Evolutionary conservation across 2,797 vertebrate genomes (phyloP), one percentile per base, ranked within the genome.

Genomic region (Phoeniculus purpureus): DNA sequence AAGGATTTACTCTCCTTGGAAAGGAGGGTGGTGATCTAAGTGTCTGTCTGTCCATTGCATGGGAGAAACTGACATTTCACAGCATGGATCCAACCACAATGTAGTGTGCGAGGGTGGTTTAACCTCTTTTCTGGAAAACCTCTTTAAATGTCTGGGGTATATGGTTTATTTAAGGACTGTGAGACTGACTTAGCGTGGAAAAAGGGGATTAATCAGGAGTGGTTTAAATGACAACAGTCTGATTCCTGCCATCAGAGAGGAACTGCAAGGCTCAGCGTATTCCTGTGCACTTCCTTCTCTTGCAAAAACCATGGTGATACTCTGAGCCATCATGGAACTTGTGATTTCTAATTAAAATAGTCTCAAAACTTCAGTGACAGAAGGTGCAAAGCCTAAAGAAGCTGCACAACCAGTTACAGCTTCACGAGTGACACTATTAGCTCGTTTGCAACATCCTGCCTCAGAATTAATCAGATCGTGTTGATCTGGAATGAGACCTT

Each of bases 401-500:
- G 83, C 90, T 84, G 74, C 77, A 68, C 3, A 45, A 85, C 76
- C 11, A 86, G 68, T 85, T 92, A 82, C 62, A 80, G 76, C 81
- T 80, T 94, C 86, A n/a, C 58, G 87, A 67, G 26, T 18, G 81
- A 72, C n/a, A 74, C 88, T 78, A 95, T 90, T 89, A 96, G 90
- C 86, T 92, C 12, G 19, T 20, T 81, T 95, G 95, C 86, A 90
- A 79, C 50, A 82, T 88, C 83, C 89, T 93, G 85, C 81, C 85
- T 91, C 80, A 55, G 10, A 62, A 93, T 91, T 92, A 74, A 92
- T 79, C 88, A 88, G 70, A 64, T 21, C 73, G 76, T 34, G n/a
- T 43, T 51, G 71, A 92, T 94, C 93, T 94, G 92, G 86, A 76
- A 90, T 25, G 75, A 93, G 91, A 82, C 85, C 88, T 89, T 31